Percentiles rank a stretch among this genome's conserved stretches.
These are phyloP conservation scores for Fringilla coelebs DNA, from an alignment of 2,797 vertebrate genomes.

Conservation along the genomic window DNA sequence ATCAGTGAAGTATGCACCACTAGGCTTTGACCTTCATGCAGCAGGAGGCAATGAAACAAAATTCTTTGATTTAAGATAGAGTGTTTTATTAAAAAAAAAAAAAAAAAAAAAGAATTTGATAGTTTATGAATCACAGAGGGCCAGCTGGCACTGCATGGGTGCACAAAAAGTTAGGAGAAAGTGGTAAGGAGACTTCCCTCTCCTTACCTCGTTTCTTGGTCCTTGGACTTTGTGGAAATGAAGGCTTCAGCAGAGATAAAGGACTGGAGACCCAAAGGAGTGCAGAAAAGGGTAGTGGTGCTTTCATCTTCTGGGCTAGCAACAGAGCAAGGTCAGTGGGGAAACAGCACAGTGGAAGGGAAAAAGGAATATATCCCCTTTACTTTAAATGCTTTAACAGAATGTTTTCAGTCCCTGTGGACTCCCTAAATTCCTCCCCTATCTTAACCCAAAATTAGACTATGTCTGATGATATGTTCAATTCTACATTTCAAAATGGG, in stretches of 20 bases:
- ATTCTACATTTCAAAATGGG: neutral
- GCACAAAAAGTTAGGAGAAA: neutral
- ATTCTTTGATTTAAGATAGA: slow-evolving; percentile 49
- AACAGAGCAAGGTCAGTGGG: neutral
- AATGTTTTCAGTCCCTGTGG: neutral
- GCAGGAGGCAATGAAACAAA: slow-evolving; percentile 48
- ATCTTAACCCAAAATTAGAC: neutral
- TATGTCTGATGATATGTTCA: neutral
- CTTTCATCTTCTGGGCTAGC: neutral
- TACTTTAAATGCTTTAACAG: neutral
- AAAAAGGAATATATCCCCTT: neutral
- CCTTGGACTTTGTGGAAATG: neutral
- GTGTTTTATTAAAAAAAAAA: neutral
- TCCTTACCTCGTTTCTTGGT: neutral
- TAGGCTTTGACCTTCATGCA: slow-evolving; percentile 63
- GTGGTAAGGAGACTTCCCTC: neutral
- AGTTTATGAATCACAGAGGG: slow-evolving; percentile 27
- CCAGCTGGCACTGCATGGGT: neutral
- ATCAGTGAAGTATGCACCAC: slow-evolving; percentile 45
- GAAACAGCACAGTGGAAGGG: neutral
- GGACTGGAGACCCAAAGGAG: neutral
- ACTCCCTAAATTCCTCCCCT: neutral
- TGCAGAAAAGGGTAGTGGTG: neutral
- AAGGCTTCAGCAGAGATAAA: neutral
- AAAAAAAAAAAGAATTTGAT: neutral